Base-by-base conservation (phyloP, 2,888 invertebrate genomes). In the Sclerodermus sp. region DNA sequence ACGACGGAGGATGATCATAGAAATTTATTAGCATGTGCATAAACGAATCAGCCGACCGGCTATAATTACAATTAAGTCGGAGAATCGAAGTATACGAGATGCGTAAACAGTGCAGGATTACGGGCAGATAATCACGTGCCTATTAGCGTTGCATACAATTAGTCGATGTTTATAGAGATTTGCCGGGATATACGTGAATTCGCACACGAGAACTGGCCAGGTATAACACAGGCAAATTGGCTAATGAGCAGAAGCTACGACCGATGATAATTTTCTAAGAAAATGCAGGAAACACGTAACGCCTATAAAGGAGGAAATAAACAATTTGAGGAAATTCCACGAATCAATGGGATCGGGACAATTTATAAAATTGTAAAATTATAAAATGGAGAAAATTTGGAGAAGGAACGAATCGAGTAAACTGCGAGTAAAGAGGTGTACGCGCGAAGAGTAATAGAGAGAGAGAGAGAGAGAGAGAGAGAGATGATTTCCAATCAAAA, bases 61-160 rank as follows among this genome's bases (percentile, higher is more conserved):
- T 23, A 23, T 23, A 23, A 23, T 23, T 23, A 23, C 23, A 23
- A 23, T 23, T 23, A 23, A 23, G 23, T 23, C 12, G 44, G 16
- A 17, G 23, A 23, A 23, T 23, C 23, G 23, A 23, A 23, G 23
- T 23, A 23, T 23, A 23, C 23, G 23, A 23, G 31, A 36, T 37
- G 31, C 32, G n/a, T 32, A 45, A 48, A 48, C 40, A 49, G 44
- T 46, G 45, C 45, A 37, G 48, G 48, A 49, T 12, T 48, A 41
- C 51, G 38, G 48, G 51, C 23, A 23, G 29, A 29, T 45, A 45
- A 51, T 48, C 51, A 55, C 45, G 45, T 15, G 46, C 43, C 14
- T 46, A 42, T 32, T 51, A 49, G 46, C 51, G 38, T 45, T n/a
- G 32, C 23, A 23, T 23, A 23, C 23, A 23, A 23, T 23, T 23